Evolutionary conservation across 2,888 invertebrate genomes (phyloP).

Genomic region (Melikaiella ostensackeni): DNA sequence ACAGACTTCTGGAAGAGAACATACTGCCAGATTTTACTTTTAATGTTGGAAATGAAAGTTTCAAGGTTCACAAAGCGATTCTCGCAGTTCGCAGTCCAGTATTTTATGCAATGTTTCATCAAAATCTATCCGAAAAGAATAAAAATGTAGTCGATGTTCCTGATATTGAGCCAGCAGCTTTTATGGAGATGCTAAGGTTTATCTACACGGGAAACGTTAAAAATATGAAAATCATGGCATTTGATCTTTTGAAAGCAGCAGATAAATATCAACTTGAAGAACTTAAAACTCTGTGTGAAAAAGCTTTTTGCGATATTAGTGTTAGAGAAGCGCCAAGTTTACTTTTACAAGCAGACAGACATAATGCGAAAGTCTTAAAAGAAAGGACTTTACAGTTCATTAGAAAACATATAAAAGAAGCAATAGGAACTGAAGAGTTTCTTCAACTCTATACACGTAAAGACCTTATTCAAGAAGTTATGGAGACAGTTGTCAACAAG

Average conservation of each 20-base stretch:
- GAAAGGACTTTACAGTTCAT: neutral
- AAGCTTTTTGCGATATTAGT: slow-evolving; percentile 1
- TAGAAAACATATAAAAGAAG: slow-evolving; percentile 6
- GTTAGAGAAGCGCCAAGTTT: slow-evolving; percentile 18
- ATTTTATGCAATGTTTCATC: slow-evolving; percentile 24
- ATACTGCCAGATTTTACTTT: slow-evolving; percentile 20
- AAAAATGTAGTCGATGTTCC: neutral
- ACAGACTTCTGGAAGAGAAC: neutral
- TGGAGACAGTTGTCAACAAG: slow-evolving; percentile 7
- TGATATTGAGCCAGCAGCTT: slow-evolving; percentile 3
- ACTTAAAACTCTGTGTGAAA: slow-evolving; percentile 14
- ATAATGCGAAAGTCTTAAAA: slow-evolving; percentile 1
- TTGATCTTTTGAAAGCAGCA: slow-evolving; percentile 21
- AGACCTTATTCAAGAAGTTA: slow-evolving; percentile 30
- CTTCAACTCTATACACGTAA: slow-evolving; percentile 8
- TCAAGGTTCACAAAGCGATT: slow-evolving; percentile 16
- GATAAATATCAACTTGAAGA: slow-evolving; percentile 35
- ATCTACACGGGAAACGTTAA: slow-evolving; percentile 25
- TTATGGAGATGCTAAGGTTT: slow-evolving; percentile 17
- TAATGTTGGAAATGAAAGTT: slow-evolving; percentile 25
- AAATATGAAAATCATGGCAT: neutral
- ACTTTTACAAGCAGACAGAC: slow-evolving; percentile 6
- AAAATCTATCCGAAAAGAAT: slow-evolving; percentile 14
- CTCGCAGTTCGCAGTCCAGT: slow-evolving; percentile 19
- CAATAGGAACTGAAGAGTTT: slow-evolving; percentile 11